Conservation (phyloP, 2,113 vertebrate genomes). For the Clarias gariepinus region DNA sequence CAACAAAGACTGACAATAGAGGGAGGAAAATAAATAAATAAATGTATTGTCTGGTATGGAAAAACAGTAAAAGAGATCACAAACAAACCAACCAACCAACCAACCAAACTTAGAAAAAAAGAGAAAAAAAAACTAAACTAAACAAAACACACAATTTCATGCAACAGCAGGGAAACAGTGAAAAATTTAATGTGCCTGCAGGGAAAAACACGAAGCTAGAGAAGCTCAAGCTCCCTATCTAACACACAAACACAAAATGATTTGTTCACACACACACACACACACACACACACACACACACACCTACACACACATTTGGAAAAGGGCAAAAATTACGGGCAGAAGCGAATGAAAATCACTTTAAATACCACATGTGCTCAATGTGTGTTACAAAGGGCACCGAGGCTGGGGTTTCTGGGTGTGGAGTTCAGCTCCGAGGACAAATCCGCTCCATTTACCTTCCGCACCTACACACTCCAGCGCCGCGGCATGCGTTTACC, state of each 20-base stretch:
- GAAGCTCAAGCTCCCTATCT: slow-evolving; percentile 1
- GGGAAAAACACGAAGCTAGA: slow-evolving; percentile 58
- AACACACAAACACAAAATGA: slow-evolving; percentile 15
- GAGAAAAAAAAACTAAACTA: not conserved
- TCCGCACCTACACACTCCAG: not conserved
- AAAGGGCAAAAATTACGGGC: slow-evolving; percentile 67
- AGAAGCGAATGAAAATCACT: slow-evolving; percentile 59
- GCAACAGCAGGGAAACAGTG: slow-evolving; percentile 59
- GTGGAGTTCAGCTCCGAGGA: slow-evolving; percentile 13
- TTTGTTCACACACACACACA: slow-evolving; percentile 48
- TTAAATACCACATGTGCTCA: slow-evolving; percentile 69
- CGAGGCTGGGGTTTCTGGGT: slow-evolving; percentile 38
- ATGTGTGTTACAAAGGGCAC: slow-evolving; percentile 67
- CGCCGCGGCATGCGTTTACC: slow-evolving; percentile 5
- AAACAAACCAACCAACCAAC: too few species aligned
- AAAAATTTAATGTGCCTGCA: slow-evolving; percentile 71
- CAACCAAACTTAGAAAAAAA: not conserved
- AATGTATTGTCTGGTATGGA: slow-evolving; percentile 24
- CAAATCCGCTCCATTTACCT: not conserved
- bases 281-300: slow-evolving; percentile 54
- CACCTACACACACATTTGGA: slow-evolving; percentile 53
- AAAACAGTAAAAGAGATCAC: slow-evolving; percentile 42
- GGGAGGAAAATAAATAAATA: slow-evolving; percentile 29
- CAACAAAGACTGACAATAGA: slow-evolving; percentile 40
- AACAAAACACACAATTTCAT: slow-evolving; percentile 58